Evolutionary conservation across 2,888 invertebrate genomes (phyloP).

Genomic region (Sinohyriopsis cumingii): DNA sequence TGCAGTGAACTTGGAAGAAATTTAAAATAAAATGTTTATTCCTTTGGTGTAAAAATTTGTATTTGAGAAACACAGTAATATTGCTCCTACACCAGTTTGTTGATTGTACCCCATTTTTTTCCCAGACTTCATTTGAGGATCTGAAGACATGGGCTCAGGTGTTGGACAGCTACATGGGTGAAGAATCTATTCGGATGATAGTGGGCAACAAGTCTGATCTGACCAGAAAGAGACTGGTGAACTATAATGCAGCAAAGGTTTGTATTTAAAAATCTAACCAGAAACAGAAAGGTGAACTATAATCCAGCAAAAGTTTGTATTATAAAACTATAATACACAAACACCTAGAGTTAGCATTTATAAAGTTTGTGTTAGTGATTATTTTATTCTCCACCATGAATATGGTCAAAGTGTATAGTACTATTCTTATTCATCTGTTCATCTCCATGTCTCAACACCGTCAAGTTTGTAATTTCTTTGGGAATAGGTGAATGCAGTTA

Average conservation of each 20-base stretch:
- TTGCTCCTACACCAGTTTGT: too few species aligned
- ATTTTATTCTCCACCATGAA: too few species aligned
- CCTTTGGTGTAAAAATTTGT: background rate
- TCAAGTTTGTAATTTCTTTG: too few species aligned
- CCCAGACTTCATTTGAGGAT: constrained; percentile 95
- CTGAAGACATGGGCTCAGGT: constrained; percentile 99
- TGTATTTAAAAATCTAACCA: constrained; percentile 74
- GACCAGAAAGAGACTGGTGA: constrained; percentile 96
- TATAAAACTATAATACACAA: background rate
- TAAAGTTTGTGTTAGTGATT: background rate
- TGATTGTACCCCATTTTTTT: constrained; percentile 3
- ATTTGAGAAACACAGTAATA: too few species aligned
- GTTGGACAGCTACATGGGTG: constrained; percentile 98
- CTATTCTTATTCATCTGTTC: too few species aligned
- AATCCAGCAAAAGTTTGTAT: constrained; percentile 89
- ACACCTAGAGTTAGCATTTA: too few species aligned
- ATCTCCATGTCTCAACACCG: too few species aligned
- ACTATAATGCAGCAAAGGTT: constrained; percentile 96
- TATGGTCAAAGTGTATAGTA: too few species aligned
- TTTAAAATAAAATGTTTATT: background rate
- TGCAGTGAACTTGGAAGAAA: background rate
- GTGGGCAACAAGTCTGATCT: constrained; percentile 99
- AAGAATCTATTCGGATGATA: constrained; percentile 98
- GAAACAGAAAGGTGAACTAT: constrained; percentile 97
- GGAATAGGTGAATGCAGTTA: too few species aligned